These are phyloP conservation scores for Eucidaris tribuloides DNA, from an alignment of 35 echinoderm and acorn worm species.

Conservation along the genomic window DNA sequence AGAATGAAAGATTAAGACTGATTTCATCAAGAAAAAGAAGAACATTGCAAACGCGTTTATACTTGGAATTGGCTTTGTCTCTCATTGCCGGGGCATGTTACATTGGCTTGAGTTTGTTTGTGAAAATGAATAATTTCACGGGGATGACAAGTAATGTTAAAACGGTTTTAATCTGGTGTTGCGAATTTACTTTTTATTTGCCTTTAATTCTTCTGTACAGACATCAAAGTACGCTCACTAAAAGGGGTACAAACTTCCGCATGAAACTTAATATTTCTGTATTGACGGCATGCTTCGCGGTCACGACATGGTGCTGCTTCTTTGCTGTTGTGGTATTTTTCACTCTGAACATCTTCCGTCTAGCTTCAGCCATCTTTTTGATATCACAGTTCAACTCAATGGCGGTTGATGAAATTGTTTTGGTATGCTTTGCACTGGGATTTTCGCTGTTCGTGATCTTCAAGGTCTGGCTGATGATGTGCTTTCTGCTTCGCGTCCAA, in stretches of 20 bases:
- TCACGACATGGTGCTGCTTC: too few species aligned
- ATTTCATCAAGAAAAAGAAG: too few species aligned
- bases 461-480: background rate
- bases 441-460: background rate
- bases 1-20: too few species aligned
- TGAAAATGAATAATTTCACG: too few species aligned
- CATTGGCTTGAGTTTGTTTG: too few species aligned
- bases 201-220: background rate
- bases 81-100: too few species aligned
- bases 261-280: too few species aligned
- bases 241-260: too few species aligned
- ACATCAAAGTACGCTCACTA: background rate
- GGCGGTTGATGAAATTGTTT: background rate
- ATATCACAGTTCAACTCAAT: background rate
- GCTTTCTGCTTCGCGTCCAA: background rate
- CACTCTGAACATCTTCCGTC: background rate
- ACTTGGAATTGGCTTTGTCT: too few species aligned
- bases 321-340: slow-evolving; percentile 2
- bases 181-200: background rate
- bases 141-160: background rate
- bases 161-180: background rate
- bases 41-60: too few species aligned
- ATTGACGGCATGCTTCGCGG: too few species aligned
- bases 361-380: background rate
- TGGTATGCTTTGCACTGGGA: background rate